Percentiles rank a stretch among this genome's conserved stretches.
These are phyloP conservation scores for Myathropa florea DNA, from an alignment of 2,888 invertebrate species.

Conservation along the genomic window DNA sequence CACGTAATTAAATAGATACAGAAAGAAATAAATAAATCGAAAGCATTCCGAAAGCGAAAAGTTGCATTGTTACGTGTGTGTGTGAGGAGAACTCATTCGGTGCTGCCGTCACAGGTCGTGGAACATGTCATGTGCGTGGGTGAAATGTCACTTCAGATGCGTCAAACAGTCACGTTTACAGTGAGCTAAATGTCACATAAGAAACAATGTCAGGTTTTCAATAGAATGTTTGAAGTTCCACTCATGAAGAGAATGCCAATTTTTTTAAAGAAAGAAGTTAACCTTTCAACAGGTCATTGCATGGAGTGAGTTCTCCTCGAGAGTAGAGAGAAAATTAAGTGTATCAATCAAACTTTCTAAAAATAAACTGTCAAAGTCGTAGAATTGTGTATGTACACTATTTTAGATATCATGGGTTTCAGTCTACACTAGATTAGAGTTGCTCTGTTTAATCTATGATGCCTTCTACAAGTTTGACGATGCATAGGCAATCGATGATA, in stretches of 20 bases:
- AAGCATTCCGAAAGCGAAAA: slow-evolving; percentile 22
- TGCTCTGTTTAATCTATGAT: too few species aligned
- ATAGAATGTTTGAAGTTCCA: neutral
- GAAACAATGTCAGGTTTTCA: neutral
- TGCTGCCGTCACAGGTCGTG: neutral
- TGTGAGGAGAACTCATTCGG: neutral
- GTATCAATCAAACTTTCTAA: too few species aligned
- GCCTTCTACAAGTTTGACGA: too few species aligned
- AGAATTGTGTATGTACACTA: too few species aligned
- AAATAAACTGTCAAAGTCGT: too few species aligned
- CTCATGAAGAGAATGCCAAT: neutral
- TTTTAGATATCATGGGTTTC: too few species aligned
- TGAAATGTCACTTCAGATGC: neutral
- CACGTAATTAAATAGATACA: neutral
- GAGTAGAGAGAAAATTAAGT: too few species aligned
- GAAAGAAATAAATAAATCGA: slow-evolving; percentile 10
- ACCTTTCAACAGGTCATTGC: too few species aligned
- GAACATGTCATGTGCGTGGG: neutral
- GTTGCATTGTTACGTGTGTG: neutral
- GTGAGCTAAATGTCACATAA: neutral
- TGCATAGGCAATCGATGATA: too few species aligned
- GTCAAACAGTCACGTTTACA: neutral
- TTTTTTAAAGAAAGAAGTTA: too few species aligned
- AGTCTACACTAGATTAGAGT: too few species aligned
- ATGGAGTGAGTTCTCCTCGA: too few species aligned